Conservation (phyloP, 2,888 invertebrate species). For the Hypomecis punctinalis region DNA sequence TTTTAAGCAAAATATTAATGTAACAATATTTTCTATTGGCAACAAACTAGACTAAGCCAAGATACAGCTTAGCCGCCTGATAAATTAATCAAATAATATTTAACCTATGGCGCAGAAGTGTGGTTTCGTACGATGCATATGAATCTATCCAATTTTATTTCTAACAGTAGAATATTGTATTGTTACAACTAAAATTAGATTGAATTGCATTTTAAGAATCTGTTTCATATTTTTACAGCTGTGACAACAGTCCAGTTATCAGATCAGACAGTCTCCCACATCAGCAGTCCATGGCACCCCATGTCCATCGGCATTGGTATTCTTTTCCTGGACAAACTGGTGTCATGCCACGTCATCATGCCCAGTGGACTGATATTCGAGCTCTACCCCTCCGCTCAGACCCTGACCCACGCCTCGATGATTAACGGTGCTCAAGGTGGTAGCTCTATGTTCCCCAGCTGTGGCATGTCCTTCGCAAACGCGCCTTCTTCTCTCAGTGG, state of each 20-base stretch:
- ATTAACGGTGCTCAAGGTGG: slow-evolving; percentile 6
- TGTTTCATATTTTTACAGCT: slow-evolving; percentile 42
- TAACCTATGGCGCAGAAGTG: too few relatives aligned
- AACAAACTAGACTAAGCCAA: too few relatives aligned
- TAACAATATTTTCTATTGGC: too few relatives aligned
- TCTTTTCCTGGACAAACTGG: slow-evolving; percentile 49
- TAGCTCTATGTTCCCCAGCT: slow-evolving; percentile 4
- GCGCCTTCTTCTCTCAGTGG: slow-evolving; percentile 51
- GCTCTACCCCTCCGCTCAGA: slow-evolving; percentile 50
- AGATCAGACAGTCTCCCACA: slow-evolving; percentile 48
- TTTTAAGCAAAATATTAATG: too few relatives aligned
- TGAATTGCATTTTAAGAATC: not conserved
- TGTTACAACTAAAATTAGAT: too few relatives aligned
- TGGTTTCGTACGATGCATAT: too few relatives aligned
- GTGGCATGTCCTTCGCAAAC: slow-evolving; percentile 48
- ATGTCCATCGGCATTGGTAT: slow-evolving; percentile 53
- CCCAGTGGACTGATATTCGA: slow-evolving; percentile 56
- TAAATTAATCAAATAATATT: too few relatives aligned
- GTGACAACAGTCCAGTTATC: slow-evolving; percentile 46
- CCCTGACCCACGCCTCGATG: slow-evolving; percentile 30
- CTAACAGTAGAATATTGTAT: too few relatives aligned
- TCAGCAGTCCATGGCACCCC: slow-evolving; percentile 48
- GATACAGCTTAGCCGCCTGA: too few relatives aligned
- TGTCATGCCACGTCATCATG: slow-evolving; percentile 55
- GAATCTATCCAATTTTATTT: too few relatives aligned